A percentile compares a stretch with the other conserved stretches of the same genome.
These are phyloP conservation scores for Dorcus parallelipipedus DNA, from an alignment of 2,888 invertebrate genomes.

Conservation along the genomic window DNA sequence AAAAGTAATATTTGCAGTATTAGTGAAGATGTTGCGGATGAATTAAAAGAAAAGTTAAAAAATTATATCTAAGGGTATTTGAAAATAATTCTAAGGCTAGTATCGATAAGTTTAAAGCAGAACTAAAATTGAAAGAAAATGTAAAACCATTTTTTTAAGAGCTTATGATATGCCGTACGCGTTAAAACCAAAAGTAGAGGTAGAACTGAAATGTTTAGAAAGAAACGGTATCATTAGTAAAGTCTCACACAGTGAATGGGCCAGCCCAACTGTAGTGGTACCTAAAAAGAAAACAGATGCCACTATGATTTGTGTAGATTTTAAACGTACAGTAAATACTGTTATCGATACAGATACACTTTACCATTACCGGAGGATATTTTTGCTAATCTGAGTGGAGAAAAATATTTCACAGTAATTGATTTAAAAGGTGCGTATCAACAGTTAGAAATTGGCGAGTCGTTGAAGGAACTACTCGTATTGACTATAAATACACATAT, in stretches of 20 bases:
- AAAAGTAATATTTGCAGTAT: not conserved
- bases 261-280: constrained; percentile 33
- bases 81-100: not conserved
- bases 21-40: not conserved
- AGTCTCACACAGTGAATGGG: constrained; percentile 29
- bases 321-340: constrained; percentile 30
- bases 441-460: constrained; percentile 22
- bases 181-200: constrained; percentile 23
- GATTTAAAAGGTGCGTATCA: constrained; percentile 29
- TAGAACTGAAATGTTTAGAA: constrained; percentile 24
- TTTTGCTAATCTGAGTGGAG: constrained; percentile 29
- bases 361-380: constrained; percentile 35
- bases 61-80: constrained; percentile 4
- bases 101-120: constrained; percentile 12
- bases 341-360: constrained; percentile 28
- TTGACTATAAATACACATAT: constrained; percentile 32
- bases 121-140: constrained; percentile 14
- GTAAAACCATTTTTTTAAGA: constrained; percentile 24
- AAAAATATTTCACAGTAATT: constrained; percentile 25
- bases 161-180: constrained; percentile 26
- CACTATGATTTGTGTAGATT: constrained; percentile 35
- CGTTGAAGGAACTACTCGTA: constrained; percentile 26
- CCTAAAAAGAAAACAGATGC: constrained; percentile 25
- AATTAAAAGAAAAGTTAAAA: not conserved
- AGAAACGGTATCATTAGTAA: constrained; percentile 19